phyloP scores from a whole-genome alignment of 1,140 invertebrate genomes.

The Maniola jurtina region DNA sequence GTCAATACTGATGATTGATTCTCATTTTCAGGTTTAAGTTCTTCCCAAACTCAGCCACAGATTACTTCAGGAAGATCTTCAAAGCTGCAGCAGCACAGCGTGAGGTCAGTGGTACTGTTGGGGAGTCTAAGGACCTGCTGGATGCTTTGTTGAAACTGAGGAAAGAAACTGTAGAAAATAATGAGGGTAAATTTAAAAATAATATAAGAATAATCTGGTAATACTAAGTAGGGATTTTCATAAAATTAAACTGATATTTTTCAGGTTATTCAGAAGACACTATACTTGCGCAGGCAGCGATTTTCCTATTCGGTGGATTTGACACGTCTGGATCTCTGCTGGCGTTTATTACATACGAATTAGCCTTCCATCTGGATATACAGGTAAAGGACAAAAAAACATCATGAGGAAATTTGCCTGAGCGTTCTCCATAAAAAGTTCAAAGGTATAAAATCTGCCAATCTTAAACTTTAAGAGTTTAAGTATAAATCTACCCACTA shows the following conservation, averaged over 20 bases:
- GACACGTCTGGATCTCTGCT: conserved; percentile 39
- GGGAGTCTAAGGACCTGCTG: conserved; percentile 13
- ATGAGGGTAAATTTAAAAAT: conserved; percentile 34
- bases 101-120: neutral
- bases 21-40: conserved; percentile 48
- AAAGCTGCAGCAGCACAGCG: neutral
- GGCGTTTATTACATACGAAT: conserved; percentile 37
- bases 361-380: conserved; percentile 42
- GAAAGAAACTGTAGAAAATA: conserved; percentile 15
- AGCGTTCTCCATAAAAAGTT: too few relatives aligned
- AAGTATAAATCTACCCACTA: too few relatives aligned
- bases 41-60: conserved; percentile 36
- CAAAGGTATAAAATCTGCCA: too few relatives aligned
- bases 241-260: too few relatives aligned
- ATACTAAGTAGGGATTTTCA: too few relatives aligned
- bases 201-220: too few relatives aligned
- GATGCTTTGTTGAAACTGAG: conserved; percentile 22
- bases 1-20: too few relatives aligned
- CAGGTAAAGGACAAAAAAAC: conserved; percentile 41
- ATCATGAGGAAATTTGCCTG: too few relatives aligned
- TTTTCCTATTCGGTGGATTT: conserved; percentile 45
- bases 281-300: conserved; percentile 41
- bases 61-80: conserved; percentile 18
- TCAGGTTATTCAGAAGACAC: conserved; percentile 31
- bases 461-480: too few relatives aligned